A percentile compares a stretch with the other conserved stretches of the same genome.
Conservation (phyloP, 2,797 vertebrate species). For the Molossus alvarezi region DNA sequence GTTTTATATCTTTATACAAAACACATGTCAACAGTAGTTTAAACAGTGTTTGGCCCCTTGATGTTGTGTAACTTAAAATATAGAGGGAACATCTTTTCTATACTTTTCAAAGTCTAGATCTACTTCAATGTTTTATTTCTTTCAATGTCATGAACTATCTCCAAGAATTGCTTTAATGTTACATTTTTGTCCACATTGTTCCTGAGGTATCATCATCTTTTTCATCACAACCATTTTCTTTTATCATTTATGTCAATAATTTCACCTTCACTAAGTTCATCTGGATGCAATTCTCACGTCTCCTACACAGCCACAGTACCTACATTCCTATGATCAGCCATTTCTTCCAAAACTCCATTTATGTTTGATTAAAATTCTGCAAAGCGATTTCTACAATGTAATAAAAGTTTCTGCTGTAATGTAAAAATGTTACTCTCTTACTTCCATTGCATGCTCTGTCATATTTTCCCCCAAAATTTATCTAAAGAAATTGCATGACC, state of each 20-base stretch:
- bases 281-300: not conserved
- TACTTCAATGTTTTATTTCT: not conserved
- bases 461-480: not conserved
- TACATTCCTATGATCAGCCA: not conserved
- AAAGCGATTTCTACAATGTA: not conserved
- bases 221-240: not conserved
- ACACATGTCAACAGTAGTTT: not conserved
- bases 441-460: not conserved
- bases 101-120: not conserved
- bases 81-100: not conserved
- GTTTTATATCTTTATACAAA: not conserved
- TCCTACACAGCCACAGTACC: not conserved
- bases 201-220: not conserved
- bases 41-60: not conserved
- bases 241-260: not conserved
- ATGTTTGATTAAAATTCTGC: not conserved
- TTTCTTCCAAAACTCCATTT: not conserved
- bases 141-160: not conserved
- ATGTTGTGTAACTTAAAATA: not conserved
- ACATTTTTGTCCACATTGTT: not conserved
- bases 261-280: not conserved
- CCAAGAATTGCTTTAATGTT: not conserved
- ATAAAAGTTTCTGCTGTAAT: not conserved
- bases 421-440: not conserved
- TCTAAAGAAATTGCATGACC: not conserved